These are phyloP conservation scores for Castor canadensis DNA, from an alignment of 2,113 vertebrate species.

Conservation along the genomic window DNA sequence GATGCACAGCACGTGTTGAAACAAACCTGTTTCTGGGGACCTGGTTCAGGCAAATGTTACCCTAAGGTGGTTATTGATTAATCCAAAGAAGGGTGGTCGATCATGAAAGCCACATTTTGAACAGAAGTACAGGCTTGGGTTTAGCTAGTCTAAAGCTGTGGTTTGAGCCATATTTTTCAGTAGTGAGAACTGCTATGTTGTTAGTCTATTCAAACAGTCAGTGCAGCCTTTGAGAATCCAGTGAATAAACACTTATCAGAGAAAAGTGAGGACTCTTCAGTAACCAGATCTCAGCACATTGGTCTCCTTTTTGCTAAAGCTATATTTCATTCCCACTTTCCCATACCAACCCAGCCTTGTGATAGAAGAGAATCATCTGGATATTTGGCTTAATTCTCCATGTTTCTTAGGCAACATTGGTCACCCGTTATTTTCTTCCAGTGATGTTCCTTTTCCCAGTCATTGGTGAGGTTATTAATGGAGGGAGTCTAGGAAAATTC, in stretches of 20 bases:
- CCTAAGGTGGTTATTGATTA: background rate
- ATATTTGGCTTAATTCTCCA: background rate
- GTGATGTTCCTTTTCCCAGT: background rate
- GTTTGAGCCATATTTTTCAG: background rate
- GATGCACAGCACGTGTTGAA: fast-evolving
- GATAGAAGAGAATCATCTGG: background rate
- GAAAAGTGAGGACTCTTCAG: background rate
- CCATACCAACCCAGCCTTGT: background rate
- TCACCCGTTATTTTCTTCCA: background rate
- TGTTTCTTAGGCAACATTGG: background rate
- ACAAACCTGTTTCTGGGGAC: background rate
- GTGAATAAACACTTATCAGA: background rate
- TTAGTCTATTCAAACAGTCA: background rate
- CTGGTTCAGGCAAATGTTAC: too few species aligned
- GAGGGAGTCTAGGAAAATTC: background rate
- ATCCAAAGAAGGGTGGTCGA: background rate
- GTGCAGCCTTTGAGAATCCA: background rate
- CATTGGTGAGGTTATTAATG: background rate
- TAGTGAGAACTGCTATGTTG: background rate
- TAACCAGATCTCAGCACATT: background rate
- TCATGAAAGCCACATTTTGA: background rate
- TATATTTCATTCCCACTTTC: background rate
- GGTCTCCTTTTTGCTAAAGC: background rate
- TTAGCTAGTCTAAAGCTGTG: background rate
- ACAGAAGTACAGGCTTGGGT: too few species aligned